Base-by-base conservation (phyloP, 1,140 invertebrate genomes). In the Hestina assimilis region DNA sequence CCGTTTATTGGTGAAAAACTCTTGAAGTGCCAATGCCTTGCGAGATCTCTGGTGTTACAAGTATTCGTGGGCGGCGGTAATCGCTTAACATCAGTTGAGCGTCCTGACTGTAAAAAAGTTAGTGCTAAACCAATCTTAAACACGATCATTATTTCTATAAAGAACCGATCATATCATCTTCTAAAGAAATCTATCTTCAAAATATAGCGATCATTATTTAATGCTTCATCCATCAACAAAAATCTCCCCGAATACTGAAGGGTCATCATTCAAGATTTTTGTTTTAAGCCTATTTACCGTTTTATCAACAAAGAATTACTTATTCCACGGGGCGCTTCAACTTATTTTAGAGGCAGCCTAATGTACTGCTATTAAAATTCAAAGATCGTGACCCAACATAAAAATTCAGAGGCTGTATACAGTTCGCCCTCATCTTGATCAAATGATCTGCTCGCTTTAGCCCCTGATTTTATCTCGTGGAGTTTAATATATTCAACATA, bases 311-410 rank as follows among this genome's bases (percentile, higher is more conserved):
- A 23, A 48, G n/a, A 48, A 48, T 24, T 48, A 59, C 52, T 51
- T 52, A 52, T 59, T 42, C 47, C 17, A 43, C 21, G 26, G 47
- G 38, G 38, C 28, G 47, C 21, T 31, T 40, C 29, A 33, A 56
- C 42, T 20, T 46, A 15, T 63, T 56, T 63, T 59, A 43, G 55
- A 45, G 48, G 43, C 47, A 33, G 50, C 54, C 63, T 66, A 66
- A 66, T 66, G 63, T 66, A 62, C 43, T 51, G 50, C 43, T 55
- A 66, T 66, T 66, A 66, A 66, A 66, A 66, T 66, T 66, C 63
- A 57, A 62, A 58, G 63, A 46, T 54, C 54, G 59, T 61, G 63
- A 66, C 59, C 53, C 51, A 40, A 62, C 63, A 66, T 66, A 66
- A 66, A 66, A 66, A 66, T 66, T 61, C 63, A 35, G 46, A 48